Percentiles rank a stretch among this genome's conserved stretches.
These are phyloP conservation scores for Capreolus pygargus DNA, from an alignment of 2,113 vertebrate genomes.

Conservation along the genomic window DNA sequence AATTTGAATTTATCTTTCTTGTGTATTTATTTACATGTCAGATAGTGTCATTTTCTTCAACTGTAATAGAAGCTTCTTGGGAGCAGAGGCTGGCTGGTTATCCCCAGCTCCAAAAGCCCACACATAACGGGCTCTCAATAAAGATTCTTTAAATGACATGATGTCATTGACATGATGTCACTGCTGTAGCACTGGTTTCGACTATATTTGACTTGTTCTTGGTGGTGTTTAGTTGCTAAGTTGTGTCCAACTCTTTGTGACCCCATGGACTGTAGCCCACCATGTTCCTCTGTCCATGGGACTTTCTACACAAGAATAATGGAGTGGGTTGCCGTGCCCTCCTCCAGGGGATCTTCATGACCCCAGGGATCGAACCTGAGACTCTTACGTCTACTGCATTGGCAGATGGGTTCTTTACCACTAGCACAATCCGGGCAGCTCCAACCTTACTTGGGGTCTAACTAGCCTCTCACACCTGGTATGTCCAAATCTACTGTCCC, in stretches of 20 bases:
- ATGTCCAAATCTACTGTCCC: neutral
- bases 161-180: neutral
- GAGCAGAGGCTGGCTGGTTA: neutral
- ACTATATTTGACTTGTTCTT: neutral
- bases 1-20: neutral
- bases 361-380: neutral
- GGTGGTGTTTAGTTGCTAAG: neutral
- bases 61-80: neutral
- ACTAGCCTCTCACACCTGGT: neutral
- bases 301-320: neutral
- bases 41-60: neutral
- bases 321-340: neutral
- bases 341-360: neutral
- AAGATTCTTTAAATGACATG: neutral
- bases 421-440: fast-evolving
- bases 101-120: neutral
- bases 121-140: neutral
- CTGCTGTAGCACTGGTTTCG: neutral
- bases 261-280: neutral
- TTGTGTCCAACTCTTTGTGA: neutral
- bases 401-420: neutral
- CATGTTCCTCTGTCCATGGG: neutral
- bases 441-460: neutral
- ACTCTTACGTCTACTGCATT: neutral
- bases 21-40: neutral